Evolutionary conservation across 2,888 invertebrate species (phyloP).

Genomic region (Melanargia galathea): DNA sequence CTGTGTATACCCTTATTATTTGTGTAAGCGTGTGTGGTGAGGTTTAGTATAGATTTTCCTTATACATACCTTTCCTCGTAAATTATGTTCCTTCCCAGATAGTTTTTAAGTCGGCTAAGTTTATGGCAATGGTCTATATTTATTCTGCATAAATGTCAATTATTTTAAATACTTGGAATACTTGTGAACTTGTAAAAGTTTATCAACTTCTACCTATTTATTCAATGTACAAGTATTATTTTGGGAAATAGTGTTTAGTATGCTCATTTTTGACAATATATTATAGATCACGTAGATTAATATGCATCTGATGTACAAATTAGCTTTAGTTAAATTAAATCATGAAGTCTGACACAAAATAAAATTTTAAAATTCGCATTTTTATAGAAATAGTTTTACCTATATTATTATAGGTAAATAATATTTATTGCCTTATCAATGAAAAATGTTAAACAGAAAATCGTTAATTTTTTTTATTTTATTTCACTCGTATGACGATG

Average conservation of each 20-base stretch:
- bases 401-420: too few species aligned
- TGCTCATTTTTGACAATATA: slow-evolving; percentile 74
- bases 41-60: slow-evolving; percentile 48
- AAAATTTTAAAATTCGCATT: slow-evolving; percentile 41
- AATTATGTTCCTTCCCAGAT: slow-evolving; percentile 56
- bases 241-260: slow-evolving; percentile 24
- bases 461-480: too few species aligned
- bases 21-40: slow-evolving; percentile 41
- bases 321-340: slow-evolving; percentile 51
- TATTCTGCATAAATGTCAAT: slow-evolving; percentile 31
- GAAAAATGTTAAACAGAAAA: not conserved
- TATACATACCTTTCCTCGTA: slow-evolving; percentile 49
- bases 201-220: not conserved
- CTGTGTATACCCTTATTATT: slow-evolving; percentile 36
- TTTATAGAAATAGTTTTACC: slow-evolving; percentile 37
- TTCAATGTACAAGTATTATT: slow-evolving; percentile 5
- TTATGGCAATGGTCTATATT: slow-evolving; percentile 63
- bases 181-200: too few species aligned
- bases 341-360: slow-evolving; percentile 36
- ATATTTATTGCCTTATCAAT: slow-evolving; percentile 12
- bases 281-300: slow-evolving; percentile 51
- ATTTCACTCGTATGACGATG: too few species aligned
- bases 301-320: slow-evolving; percentile 73
- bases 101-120: slow-evolving; percentile 52
- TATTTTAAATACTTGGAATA: slow-evolving; percentile 19